Evolutionary conservation across 2,888 invertebrate species (phyloP), one percentile per base, ranked within the genome.

Genomic region (Ametastegia equiseti): DNA sequence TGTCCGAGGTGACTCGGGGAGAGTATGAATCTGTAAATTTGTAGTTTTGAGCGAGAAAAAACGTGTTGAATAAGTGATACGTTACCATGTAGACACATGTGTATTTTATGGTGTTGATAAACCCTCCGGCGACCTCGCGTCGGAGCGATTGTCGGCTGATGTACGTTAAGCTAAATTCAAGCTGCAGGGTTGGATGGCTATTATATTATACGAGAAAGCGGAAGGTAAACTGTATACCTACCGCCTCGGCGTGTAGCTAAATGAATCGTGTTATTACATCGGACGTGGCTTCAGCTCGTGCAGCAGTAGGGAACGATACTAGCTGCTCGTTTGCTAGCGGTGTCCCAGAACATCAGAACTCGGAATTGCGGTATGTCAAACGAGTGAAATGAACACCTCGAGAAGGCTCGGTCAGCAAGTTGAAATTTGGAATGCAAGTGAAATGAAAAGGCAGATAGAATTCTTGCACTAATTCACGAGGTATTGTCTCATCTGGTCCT

Each of bases 241-340:
- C 73, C 54, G 36, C 73, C 73, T 50, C 15, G 9, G 33, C 73
- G 54, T 73, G 50, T 54, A 33, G 50, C 73, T 73, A 73, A 73
- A 73, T 73, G 73, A 73, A 73, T 73, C 73, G 73, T 73, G 73
- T 73, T 73, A 73, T 73, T 73, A 73, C 73, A 73, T 73, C 54
- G 73, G 73, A 73, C 73, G 73, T 50, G 73, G 50, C 33, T 42
- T 36, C 7, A 33, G 50, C 36, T 73, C 11, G 30, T 19, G 73
- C 9, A n/a, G 45, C 33, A n/a, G n/a, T n/a, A n/a, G 5, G 47
- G 47, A 27, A 47, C 23, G 47, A 45, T 6, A 30, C 45, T 15
- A 30, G 23, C 47, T 15, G 71, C 67, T 67, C 67, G 19, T 67
- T 67, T 27, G 69, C 23, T 23, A 47, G 45, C 69, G 45, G 69